Percentiles rank a stretch among this genome's conserved stretches.
Conservation (phyloP, 2,113 vertebrate genomes). For the Halcyon senegalensis region DNA sequence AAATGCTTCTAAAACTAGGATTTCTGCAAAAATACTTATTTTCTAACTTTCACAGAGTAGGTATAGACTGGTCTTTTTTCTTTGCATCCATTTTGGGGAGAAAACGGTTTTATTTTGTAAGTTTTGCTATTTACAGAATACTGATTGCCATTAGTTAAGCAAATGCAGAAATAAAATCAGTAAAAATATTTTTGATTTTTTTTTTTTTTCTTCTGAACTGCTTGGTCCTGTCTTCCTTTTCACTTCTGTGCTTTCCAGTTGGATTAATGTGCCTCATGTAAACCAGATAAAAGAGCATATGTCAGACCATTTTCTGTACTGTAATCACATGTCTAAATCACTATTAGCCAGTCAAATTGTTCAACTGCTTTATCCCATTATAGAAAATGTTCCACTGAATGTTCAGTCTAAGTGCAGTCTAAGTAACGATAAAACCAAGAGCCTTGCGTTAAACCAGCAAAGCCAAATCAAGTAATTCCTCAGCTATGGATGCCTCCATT, state of each 20-base stretch:
- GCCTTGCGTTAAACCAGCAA: constrained; percentile 3
- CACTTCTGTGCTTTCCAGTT: constrained; percentile 19
- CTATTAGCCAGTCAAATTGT: constrained; percentile 66
- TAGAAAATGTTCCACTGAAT: constrained; percentile 55
- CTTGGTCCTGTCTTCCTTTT: constrained; percentile 10
- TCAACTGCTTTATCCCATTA: constrained; percentile 60
- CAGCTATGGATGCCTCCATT: constrained; percentile 1
- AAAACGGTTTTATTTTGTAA: neutral
- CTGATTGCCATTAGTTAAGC: neutral
- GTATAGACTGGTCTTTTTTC: neutral
- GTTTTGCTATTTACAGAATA: neutral
- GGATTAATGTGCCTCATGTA: constrained; percentile 56
- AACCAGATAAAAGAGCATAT: constrained; percentile 67
- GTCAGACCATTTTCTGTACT: constrained; percentile 64
- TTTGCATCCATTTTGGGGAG: neutral
- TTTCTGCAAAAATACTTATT: neutral
- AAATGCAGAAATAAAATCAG: neutral
- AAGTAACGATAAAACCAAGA: constrained; percentile 41
- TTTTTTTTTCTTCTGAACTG: neutral
- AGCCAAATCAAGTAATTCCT: constrained; percentile 1
- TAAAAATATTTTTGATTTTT: neutral
- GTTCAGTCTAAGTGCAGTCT: constrained; percentile 53
- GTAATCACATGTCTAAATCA: constrained; percentile 68
- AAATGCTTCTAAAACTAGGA: neutral
- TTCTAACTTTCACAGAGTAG: neutral